Percentiles rank a stretch among this genome's conserved stretches.
These are phyloP conservation scores for Cynoglossus semilaevis DNA, from an alignment of 2,113 vertebrate genomes.

Conservation along the genomic window DNA sequence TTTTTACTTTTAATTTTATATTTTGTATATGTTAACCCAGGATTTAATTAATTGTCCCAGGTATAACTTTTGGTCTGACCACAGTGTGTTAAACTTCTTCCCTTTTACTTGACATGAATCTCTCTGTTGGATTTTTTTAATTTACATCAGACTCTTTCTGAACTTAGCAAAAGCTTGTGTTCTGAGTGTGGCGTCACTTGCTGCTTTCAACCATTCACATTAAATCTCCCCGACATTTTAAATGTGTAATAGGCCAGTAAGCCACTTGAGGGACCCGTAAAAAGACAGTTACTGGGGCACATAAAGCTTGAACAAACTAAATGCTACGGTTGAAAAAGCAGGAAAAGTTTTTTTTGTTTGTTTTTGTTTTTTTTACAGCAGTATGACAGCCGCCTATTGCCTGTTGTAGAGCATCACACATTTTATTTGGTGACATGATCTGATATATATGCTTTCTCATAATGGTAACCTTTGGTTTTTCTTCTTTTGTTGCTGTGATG, in stretches of 20 bases:
- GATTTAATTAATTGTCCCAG: too few species aligned
- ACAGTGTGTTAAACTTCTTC: neutral
- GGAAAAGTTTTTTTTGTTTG: too few species aligned
- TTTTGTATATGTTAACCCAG: too few species aligned
- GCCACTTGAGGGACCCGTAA: neutral
- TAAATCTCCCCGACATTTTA: slow-evolving; percentile 1
- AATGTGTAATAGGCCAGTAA: neutral
- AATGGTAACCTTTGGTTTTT: slow-evolving; percentile 14
- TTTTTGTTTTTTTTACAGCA: neutral
- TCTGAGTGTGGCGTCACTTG: neutral
- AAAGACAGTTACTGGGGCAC: neutral
- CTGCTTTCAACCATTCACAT: neutral
- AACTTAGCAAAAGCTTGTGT: neutral
- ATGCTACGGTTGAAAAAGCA: neutral
- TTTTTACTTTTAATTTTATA: too few species aligned
- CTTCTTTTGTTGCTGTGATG: slow-evolving; percentile 25
- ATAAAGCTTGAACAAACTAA: slow-evolving; percentile 9
- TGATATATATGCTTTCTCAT: slow-evolving; percentile 8
- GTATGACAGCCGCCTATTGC: slow-evolving; percentile 7
- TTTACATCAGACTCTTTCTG: neutral
- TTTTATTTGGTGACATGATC: slow-evolving; percentile 27
- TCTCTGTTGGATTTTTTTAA: neutral
- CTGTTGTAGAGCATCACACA: slow-evolving; percentile 10
- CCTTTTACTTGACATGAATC: neutral
- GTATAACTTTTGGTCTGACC: too few species aligned